phyloP scores from a whole-genome alignment of 1,140 invertebrate genomes.

The Odontomachus brunneus region DNA sequence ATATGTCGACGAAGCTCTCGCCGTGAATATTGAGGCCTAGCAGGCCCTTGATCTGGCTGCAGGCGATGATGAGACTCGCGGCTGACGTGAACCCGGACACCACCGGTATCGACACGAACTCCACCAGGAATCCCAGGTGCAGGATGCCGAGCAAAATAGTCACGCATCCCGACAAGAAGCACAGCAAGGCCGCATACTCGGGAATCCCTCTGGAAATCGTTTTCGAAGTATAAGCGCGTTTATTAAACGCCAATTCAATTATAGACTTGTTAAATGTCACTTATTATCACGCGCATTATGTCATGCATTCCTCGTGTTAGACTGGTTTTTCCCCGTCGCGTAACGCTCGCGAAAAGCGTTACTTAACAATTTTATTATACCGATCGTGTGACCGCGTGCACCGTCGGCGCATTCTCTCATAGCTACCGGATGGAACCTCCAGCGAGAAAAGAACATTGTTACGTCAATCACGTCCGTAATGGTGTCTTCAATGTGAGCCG shows the following conservation, averaged over 20 bases:
- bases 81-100: conserved; percentile 95
- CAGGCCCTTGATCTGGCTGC: conserved; percentile 92
- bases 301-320: too few relatives aligned
- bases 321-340: too few relatives aligned
- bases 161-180: conserved; percentile 90
- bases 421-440: background rate
- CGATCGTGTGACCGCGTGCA: conserved; percentile 7
- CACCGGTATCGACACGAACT: conserved; percentile 94
- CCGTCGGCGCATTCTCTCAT: conserved; percentile 3
- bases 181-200: conserved; percentile 90
- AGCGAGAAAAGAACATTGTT: conserved; percentile 20
- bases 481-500: conserved; percentile 9
- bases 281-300: too few relatives aligned
- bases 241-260: too few relatives aligned
- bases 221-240: background rate
- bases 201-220: conserved; percentile 78
- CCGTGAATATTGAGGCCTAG: conserved; percentile 88
- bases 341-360: background rate
- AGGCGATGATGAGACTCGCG: conserved; percentile 93
- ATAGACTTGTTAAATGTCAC: too few relatives aligned
- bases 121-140: conserved; percentile 92
- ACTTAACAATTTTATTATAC: conserved; percentile 6
- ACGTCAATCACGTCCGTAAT: conserved; percentile 2
- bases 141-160: conserved; percentile 90
- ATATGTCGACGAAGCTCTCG: conserved; percentile 88